Evolutionary conservation across 2,113 vertebrate species (phyloP).

Genomic region (Ciconia boyciana): DNA sequence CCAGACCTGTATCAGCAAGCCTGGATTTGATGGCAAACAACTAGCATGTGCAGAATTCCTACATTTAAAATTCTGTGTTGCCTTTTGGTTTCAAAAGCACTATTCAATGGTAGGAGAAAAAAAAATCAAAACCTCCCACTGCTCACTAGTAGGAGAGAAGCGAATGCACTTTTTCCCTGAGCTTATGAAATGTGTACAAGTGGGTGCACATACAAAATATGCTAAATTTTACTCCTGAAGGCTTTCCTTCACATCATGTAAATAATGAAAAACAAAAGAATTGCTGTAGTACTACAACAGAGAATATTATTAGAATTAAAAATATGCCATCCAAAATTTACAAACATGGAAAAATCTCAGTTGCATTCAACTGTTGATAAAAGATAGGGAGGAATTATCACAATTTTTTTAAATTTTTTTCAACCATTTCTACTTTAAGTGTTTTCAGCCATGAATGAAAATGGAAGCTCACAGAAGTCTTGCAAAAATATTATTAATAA

Average conservation of each 20-base stretch:
- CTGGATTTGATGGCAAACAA: neutral
- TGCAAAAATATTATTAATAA: neutral
- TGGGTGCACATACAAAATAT: neutral
- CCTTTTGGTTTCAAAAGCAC: neutral
- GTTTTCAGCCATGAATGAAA: neutral
- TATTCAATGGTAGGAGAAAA: neutral
- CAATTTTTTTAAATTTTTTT: neutral
- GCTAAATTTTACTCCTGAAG: neutral
- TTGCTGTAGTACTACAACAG: neutral
- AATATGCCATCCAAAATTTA: neutral
- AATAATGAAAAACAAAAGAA: neutral
- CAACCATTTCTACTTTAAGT: neutral
- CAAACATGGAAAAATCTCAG: neutral
- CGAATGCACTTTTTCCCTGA: neutral
- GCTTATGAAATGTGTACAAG: neutral
- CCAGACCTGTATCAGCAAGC: neutral
- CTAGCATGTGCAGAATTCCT: neutral
- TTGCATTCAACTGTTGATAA: neutral
- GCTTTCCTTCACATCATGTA: neutral
- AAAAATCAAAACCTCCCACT: neutral
- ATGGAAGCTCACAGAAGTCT: neutral
- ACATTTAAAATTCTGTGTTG: neutral
- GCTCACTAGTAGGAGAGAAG: neutral
- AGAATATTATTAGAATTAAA: neutral
- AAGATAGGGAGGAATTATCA: neutral